These are phyloP conservation scores for Podarcis lilfordi DNA, from an alignment of 2,797 vertebrate genomes.

Conservation along the genomic window DNA sequence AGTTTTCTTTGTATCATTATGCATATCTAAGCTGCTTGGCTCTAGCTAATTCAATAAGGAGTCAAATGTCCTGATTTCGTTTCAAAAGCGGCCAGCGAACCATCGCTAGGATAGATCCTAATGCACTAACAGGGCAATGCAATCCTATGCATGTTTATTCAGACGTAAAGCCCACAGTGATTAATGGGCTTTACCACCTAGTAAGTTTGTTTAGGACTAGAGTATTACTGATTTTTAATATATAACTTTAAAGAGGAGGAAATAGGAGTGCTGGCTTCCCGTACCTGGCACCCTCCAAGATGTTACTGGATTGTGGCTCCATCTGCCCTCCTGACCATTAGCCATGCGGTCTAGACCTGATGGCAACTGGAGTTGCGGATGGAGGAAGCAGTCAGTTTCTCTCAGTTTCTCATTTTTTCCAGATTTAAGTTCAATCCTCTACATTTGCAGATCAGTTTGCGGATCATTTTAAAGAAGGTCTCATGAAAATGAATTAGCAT, in stretches of 20 bases:
- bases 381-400: too few species aligned
- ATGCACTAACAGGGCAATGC: conserved; percentile 14
- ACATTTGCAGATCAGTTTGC: too few species aligned
- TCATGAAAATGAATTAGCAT: too few species aligned
- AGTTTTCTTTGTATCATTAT: conserved; percentile 66
- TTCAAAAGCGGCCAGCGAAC: conserved; percentile 17
- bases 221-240: conserved; percentile 43
- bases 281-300: too few species aligned
- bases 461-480: too few species aligned
- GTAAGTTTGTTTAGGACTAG: neutral
- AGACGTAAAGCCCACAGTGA: neutral
- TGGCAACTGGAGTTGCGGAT: too few species aligned
- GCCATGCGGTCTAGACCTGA: too few species aligned
- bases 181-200: neutral
- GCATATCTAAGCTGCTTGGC: conserved; percentile 58
- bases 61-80: conserved; percentile 58
- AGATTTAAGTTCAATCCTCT: too few species aligned
- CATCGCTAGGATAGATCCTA: conserved; percentile 28
- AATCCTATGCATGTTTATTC: neutral
- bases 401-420: too few species aligned
- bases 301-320: too few species aligned
- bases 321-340: too few species aligned
- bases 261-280: conserved; percentile 9
- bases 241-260: conserved; percentile 43
- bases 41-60: conserved; percentile 61